Evolutionary conservation across 1,140 invertebrate genomes (phyloP).

Genomic region (Oscheius sp.): DNA sequence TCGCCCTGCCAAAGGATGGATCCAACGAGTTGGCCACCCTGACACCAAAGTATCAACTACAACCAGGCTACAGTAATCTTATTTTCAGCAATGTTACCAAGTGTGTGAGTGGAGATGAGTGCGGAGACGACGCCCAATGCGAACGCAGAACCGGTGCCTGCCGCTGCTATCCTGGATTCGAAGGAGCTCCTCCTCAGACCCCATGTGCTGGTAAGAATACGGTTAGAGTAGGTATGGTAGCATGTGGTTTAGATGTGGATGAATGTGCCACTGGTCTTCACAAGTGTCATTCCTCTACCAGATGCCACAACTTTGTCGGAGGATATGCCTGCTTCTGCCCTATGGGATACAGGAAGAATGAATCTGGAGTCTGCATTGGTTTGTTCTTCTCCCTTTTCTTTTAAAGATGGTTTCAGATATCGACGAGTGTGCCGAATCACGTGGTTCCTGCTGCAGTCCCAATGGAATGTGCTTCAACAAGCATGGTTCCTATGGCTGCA

Average conservation of each 20-base stretch:
- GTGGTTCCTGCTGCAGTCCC: conserved; percentile 83
- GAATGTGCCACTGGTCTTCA: conserved; percentile 50
- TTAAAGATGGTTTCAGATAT: conserved; percentile 72
- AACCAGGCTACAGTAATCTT: not conserved
- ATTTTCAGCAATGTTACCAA: conserved; percentile 22
- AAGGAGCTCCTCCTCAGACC: conserved; percentile 41
- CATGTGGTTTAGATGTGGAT: conserved; percentile 46
- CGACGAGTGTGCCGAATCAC: conserved; percentile 83
- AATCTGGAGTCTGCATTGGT: conserved; percentile 39
- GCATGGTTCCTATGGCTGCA: conserved; percentile 88
- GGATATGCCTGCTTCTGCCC: conserved; percentile 50
- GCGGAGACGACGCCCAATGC: conserved; percentile 52
- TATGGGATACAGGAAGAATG: conserved; percentile 48
- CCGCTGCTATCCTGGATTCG: conserved; percentile 48
- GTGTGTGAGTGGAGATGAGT: conserved; percentile 49
- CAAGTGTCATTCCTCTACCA: conserved; percentile 44
- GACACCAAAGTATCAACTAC: not conserved
- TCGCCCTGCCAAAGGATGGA: not conserved
- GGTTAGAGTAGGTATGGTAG: not conserved
- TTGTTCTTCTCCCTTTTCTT: not conserved
- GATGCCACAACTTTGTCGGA: conserved; percentile 50
- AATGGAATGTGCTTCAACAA: conserved; percentile 95
- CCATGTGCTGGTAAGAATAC: conserved; percentile 40
- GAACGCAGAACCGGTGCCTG: conserved; percentile 47
- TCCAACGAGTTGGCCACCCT: not conserved